Base-by-base conservation (phyloP, 2,797 vertebrate species). In the Hyperoplus immaculatus region DNA sequence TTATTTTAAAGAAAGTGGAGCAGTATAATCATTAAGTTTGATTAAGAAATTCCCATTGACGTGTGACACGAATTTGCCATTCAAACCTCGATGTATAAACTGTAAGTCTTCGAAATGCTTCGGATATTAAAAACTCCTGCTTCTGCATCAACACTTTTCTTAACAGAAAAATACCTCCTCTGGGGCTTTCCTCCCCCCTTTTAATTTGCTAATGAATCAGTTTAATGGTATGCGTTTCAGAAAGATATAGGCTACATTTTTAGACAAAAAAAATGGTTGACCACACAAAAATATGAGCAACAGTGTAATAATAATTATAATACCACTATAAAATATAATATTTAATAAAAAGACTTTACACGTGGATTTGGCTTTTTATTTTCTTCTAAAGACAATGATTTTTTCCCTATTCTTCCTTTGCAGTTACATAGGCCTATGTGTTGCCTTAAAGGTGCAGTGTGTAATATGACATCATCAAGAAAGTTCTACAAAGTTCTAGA, bases 1-100 rank as follows among this genome's bases (percentile, higher is more conserved):
- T 97, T 98, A 98, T 99, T 99, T 98, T 97, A 96, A 93, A 87
- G 69, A 88, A 88, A 71, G 8, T 29, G 45, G 61, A n/a, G 11
- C 50, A 16, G 18, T 41, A 56, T 29, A 4, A 16, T 80, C 65
- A 50, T 75, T 80, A 12, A 29, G 4, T 47, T 41, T 8, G 51
- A 3, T 63, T 12, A 49, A 39, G 47, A 43, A 11, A 15, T 9
- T 8, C 46, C 7, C 8, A 16, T 16, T 2, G 56, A 16, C 21
- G 1, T 59, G 53, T 41, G 5, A 46, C 43, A 57, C 38, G 11
- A 38, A 14, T 75, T 4, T 43, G 16, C 0, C 43, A n/a, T 41
- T 47, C 1, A 0, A 0, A 36, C 29, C 56, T 39, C 38, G 7
- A 16, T 36, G 39, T 18, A 7, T 14, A 16, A 49, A 13, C 18